These are phyloP conservation scores for Hydraecia micacea DNA, from an alignment of 2,888 invertebrate species.

Conservation along the genomic window DNA sequence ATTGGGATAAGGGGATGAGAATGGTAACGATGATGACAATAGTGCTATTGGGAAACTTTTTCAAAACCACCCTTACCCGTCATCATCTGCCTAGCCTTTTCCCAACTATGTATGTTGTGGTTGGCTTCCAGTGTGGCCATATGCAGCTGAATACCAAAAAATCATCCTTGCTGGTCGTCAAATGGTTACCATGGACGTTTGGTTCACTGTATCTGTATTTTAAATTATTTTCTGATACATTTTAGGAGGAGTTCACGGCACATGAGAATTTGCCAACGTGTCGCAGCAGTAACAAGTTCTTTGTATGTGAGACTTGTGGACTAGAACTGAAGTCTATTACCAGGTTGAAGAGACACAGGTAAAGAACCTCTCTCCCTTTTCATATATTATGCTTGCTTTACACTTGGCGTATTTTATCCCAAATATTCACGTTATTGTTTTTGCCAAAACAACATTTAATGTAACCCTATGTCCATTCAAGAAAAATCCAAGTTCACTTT, in stretches of 20 bases:
- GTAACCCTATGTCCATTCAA: neutral
- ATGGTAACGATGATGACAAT: too few species aligned
- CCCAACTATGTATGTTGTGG: neutral
- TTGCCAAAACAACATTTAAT: neutral
- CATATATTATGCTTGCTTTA: neutral
- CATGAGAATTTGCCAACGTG: conserved; percentile 67
- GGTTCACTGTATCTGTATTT: neutral
- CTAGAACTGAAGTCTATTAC: conserved; percentile 66
- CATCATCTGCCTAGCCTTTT: too few species aligned
- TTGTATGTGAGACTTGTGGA: conserved; percentile 73
- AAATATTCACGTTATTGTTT: neutral
- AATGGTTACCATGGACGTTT: neutral
- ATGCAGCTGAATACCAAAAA: neutral
- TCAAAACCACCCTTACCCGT: too few species aligned
- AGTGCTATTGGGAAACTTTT: too few species aligned
- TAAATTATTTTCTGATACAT: neutral
- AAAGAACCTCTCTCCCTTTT: neutral
- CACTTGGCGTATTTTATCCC: neutral
- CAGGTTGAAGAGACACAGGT: conserved; percentile 72
- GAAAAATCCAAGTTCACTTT: neutral
- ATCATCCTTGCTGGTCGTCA: neutral
- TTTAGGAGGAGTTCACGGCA: conserved; percentile 67
- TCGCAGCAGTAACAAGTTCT: conserved; percentile 52
- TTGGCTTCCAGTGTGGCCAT: neutral
- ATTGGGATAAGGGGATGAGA: neutral